phyloP scores from a whole-genome alignment of 2,888 invertebrate genomes.

The Drosophila conformis region DNA sequence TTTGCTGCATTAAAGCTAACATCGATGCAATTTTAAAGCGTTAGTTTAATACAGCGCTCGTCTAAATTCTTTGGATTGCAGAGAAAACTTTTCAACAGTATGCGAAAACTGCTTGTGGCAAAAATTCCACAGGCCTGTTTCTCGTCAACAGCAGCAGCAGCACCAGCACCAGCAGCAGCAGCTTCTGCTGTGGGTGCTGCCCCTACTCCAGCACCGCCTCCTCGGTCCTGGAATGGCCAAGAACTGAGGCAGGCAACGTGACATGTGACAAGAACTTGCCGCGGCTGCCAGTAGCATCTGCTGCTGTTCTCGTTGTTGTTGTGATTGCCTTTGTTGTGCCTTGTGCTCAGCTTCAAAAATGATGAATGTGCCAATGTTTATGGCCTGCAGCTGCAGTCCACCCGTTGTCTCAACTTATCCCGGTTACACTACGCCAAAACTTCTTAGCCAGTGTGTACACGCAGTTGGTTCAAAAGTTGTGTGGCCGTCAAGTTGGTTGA shows the following conservation, averaged over 20 bases:
- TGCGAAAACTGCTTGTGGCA: conserved; percentile 43
- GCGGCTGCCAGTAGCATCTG: conserved; percentile 72
- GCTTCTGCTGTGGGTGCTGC: neutral
- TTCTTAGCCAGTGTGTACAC: conserved; percentile 49
- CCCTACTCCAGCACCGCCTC: neutral
- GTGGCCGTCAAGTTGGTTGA: conserved; percentile 67
- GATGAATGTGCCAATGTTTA: conserved; percentile 78
- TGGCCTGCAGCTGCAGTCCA: conserved; percentile 44
- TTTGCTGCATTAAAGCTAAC: conserved; percentile 13
- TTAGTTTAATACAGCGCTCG: conserved; percentile 32
- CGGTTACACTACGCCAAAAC: conserved; percentile 63
- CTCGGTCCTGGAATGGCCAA: conserved; percentile 12
- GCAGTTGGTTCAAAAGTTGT: conserved; percentile 56
- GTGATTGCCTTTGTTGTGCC: conserved; percentile 35
- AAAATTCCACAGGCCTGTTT: conserved; percentile 49
- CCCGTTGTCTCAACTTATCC: conserved; percentile 47
- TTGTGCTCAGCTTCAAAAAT: conserved; percentile 58
- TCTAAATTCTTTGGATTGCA: conserved; percentile 31
- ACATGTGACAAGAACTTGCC: conserved; percentile 80
- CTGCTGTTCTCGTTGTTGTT: conserved; percentile 33
- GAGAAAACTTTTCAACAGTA: conserved; percentile 49
- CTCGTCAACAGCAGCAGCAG: conserved; percentile 34
- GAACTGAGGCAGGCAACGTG: conserved; percentile 65
- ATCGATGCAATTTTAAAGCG: conserved; percentile 33
- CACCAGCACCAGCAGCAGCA: neutral